phyloP scores from a whole-genome alignment of 2,797 vertebrate species.

The Bufotes viridis region DNA sequence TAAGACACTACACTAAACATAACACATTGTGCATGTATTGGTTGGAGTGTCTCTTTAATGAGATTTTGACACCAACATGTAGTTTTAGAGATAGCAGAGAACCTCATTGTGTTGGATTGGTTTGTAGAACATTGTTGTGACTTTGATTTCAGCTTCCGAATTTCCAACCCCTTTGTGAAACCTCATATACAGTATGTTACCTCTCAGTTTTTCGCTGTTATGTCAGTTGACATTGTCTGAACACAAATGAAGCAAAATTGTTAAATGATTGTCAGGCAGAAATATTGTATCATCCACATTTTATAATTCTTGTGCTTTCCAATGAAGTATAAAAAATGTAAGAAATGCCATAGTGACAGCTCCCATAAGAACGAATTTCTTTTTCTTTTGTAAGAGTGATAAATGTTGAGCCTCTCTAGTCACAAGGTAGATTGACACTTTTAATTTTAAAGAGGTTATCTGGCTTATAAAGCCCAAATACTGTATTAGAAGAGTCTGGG shows the following conservation, averaged over 20 bases:
- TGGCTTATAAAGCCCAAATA: neutral
- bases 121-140: neutral
- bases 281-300: constrained; percentile 25
- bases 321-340: neutral
- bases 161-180: neutral
- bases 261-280: constrained; percentile 13
- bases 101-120: neutral
- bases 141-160: neutral
- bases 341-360: constrained; percentile 3
- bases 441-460: neutral
- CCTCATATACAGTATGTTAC: too few relatives aligned
- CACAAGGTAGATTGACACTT: neutral
- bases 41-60: neutral
- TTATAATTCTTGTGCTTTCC: constrained; percentile 8
- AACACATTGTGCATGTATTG: neutral
- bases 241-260: neutral
- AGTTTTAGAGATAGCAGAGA: neutral
- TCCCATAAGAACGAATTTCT: neutral
- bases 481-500: neutral
- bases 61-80: neutral
- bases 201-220: neutral
- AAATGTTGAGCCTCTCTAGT: neutral
- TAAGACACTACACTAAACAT: neutral
- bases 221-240: neutral
- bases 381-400: neutral